Evolutionary conservation across 2,888 invertebrate genomes (phyloP).

Genomic region (Tubiluchus corallicola): DNA sequence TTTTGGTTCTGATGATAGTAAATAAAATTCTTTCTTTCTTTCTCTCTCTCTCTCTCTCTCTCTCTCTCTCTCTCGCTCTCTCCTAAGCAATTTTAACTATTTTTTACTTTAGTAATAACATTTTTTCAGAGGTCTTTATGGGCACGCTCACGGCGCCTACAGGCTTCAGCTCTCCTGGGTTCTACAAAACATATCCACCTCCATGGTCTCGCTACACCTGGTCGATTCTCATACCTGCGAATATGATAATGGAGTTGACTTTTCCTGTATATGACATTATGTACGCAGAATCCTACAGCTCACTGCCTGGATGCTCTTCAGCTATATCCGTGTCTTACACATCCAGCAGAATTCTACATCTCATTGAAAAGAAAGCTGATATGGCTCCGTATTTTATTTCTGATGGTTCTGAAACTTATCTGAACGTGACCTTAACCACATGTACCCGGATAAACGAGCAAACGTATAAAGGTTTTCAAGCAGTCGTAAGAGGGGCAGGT

Average conservation of each 20-base stretch:
- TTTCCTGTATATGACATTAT: slow-evolving; percentile 19
- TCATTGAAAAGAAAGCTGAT: not conserved
- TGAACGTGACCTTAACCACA: slow-evolving; percentile 16
- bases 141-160: slow-evolving; percentile 15
- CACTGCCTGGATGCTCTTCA: slow-evolving; percentile 16
- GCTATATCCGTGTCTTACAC: slow-evolving; percentile 13
- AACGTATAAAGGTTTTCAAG: slow-evolving; percentile 15
- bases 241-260: slow-evolving; percentile 17
- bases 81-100: not conserved
- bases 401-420: slow-evolving; percentile 15
- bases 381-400: slow-evolving; percentile 17
- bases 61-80: not conserved
- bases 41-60: not conserved
- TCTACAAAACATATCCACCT: slow-evolving; percentile 15
- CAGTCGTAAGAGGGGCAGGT: slow-evolving; percentile 16
- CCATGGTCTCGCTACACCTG: slow-evolving; percentile 17
- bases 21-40: not conserved
- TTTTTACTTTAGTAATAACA: not conserved
- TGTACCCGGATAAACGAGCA: slow-evolving; percentile 16
- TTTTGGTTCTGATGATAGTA: not conserved
- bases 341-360: slow-evolving; percentile 13
- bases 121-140: slow-evolving; percentile 13
- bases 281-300: slow-evolving; percentile 17
- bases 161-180: slow-evolving; percentile 15
- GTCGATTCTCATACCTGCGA: slow-evolving; percentile 15